phyloP scores from a whole-genome alignment of 2,113 vertebrate species.

The Jacana jacana region DNA sequence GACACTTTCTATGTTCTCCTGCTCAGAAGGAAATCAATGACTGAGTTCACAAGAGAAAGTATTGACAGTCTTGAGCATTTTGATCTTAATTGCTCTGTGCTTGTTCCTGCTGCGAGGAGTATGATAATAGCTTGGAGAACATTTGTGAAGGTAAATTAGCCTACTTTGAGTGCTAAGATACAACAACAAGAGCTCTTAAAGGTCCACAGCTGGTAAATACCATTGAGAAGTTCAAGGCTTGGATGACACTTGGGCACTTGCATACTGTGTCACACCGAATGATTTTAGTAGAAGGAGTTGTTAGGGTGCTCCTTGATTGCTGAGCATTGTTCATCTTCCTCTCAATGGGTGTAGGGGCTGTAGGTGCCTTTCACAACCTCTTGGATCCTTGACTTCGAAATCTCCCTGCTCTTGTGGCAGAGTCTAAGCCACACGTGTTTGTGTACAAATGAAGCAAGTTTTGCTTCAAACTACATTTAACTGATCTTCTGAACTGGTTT shows the following conservation, averaged over 20 bases:
- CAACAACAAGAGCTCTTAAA: not conserved
- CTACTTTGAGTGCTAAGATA: not conserved
- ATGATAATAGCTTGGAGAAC: constrained; percentile 10
- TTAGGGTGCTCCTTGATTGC: not conserved
- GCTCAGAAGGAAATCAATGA: constrained; percentile 29
- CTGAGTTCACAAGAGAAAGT: not conserved
- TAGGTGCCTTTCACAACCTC: not conserved
- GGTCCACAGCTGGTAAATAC: not conserved
- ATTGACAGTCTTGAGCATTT: constrained; percentile 32
- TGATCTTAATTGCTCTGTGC: constrained; percentile 55
- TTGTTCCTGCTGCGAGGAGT: constrained; percentile 12
- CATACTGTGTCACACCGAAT: not conserved
- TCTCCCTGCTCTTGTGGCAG: not conserved
- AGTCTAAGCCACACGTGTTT: accelerated
- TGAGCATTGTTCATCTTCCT: not conserved
- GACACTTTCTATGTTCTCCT: not conserved
- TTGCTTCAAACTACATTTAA: not conserved
- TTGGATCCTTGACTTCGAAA: not conserved
- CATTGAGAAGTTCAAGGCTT: not conserved
- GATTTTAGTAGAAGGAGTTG: not conserved
- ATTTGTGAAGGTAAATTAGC: constrained; percentile 20
- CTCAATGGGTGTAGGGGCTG: not conserved
- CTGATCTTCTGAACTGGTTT: not conserved
- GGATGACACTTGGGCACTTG: not conserved
- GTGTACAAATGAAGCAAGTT: not conserved